These are phyloP conservation scores for Ammodramus savannarum DNA, from an alignment of 2,113 vertebrate genomes.

Conservation along the genomic window DNA sequence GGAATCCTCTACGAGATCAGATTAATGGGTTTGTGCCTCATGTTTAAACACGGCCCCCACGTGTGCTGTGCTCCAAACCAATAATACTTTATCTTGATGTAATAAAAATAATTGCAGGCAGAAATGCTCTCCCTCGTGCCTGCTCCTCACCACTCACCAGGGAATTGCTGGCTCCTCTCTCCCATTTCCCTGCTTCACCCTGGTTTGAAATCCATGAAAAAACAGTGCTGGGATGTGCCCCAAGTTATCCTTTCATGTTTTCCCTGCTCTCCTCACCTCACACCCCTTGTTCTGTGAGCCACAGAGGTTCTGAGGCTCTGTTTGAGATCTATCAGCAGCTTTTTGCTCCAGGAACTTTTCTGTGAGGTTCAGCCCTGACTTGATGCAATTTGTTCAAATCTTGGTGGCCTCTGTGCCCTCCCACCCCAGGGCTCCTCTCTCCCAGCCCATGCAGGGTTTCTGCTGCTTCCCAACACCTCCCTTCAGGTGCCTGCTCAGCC, in stretches of 20 bases:
- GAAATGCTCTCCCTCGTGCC: background rate
- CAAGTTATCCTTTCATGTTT: background rate
- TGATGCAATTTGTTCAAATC: background rate
- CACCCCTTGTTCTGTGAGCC: background rate
- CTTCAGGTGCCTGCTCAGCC: background rate
- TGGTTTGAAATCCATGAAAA: background rate
- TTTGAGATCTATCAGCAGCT: background rate
- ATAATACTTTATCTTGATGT: constrained; percentile 19
- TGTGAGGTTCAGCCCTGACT: background rate
- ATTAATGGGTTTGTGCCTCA: background rate
- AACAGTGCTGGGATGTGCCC: background rate
- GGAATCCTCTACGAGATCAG: background rate
- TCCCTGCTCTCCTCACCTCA: background rate
- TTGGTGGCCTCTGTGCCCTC: background rate
- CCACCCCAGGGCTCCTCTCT: background rate
- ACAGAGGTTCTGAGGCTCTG: background rate
- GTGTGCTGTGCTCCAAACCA: background rate
- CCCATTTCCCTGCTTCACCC: fast-evolving
- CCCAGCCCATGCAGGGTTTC: background rate
- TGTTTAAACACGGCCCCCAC: constrained; percentile 14
- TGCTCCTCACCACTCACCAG: background rate
- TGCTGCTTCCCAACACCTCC: background rate
- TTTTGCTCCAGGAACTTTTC: background rate
- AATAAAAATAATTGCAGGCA: constrained; percentile 2
- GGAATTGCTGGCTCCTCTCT: background rate